Evolutionary conservation across 2,797 vertebrate genomes (phyloP).

Genomic region (Tokudaia muenninki): DNA sequence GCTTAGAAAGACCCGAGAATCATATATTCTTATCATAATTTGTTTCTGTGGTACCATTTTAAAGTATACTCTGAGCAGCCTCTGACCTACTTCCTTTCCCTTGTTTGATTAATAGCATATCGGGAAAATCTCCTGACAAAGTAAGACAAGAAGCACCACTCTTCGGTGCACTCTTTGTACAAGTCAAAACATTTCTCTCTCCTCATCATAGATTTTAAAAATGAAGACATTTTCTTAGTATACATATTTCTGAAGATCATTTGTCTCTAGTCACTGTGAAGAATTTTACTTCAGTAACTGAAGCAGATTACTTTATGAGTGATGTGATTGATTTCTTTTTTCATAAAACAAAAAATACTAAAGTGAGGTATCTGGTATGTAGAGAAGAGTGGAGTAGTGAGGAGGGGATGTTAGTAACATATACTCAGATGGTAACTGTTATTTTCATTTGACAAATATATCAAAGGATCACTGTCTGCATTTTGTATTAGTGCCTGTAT

Average conservation of each 20-base stretch:
- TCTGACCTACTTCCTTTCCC: conserved; percentile 14
- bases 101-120: conserved; percentile 53
- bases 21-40: neutral
- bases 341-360: conserved; percentile 26
- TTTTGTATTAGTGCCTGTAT: neutral
- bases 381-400: neutral
- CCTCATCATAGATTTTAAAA: neutral
- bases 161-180: conserved; percentile 13
- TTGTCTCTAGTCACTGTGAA: conserved; percentile 22
- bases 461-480: neutral
- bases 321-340: conserved; percentile 49
- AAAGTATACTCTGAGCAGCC: conserved; percentile 39
- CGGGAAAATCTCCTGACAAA: conserved; percentile 26
- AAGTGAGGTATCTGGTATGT: neutral
- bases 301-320: conserved; percentile 64
- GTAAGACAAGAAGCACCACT: neutral
- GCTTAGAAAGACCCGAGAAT: neutral
- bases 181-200: conserved; percentile 58
- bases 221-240: conserved; percentile 42
- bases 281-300: conserved; percentile 43
- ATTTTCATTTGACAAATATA: conserved; percentile 26
- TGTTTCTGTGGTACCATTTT: conserved; percentile 37
- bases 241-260: conserved; percentile 60
- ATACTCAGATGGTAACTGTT: neutral
- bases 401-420: neutral